Evolutionary conservation across 2,113 vertebrate species (phyloP).

Genomic region (cat (Felis catus)): DNA sequence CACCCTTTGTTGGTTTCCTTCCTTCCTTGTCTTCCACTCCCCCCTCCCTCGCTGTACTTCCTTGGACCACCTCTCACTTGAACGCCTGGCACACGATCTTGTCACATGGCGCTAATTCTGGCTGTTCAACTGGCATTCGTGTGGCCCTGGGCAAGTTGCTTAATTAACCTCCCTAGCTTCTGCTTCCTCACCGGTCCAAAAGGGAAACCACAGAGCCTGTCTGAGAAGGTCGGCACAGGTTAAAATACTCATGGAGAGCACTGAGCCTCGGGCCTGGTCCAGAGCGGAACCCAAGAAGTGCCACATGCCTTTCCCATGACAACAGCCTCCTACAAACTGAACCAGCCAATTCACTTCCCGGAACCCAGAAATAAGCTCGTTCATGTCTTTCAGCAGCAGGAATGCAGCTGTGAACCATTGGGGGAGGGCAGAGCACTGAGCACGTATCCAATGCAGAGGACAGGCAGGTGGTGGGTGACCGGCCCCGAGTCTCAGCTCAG

Average conservation of each 20-base stretch:
- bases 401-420: not conserved
- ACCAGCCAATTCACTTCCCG: not conserved
- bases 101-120: not conserved
- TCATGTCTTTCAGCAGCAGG: not conserved
- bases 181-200: not conserved
- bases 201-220: not conserved
- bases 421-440: not conserved
- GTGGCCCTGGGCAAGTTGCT: not conserved
- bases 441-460: rapidly evolving
- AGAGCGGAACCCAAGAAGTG: not conserved
- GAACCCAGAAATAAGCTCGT: not conserved
- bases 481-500: not conserved
- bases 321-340: not conserved
- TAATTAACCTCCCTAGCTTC: not conserved
- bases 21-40: not conserved
- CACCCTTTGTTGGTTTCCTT: not conserved
- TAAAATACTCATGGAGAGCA: not conserved
- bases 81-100: not conserved
- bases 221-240: not conserved
- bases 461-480: not conserved
- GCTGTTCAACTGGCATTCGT: not conserved
- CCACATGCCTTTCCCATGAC: not conserved
- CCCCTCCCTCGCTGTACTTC: not conserved
- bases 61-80: not conserved
- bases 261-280: not conserved